phyloP scores from a whole-genome alignment of 2,797 vertebrate species.

The Sebastes flavidus region DNA sequence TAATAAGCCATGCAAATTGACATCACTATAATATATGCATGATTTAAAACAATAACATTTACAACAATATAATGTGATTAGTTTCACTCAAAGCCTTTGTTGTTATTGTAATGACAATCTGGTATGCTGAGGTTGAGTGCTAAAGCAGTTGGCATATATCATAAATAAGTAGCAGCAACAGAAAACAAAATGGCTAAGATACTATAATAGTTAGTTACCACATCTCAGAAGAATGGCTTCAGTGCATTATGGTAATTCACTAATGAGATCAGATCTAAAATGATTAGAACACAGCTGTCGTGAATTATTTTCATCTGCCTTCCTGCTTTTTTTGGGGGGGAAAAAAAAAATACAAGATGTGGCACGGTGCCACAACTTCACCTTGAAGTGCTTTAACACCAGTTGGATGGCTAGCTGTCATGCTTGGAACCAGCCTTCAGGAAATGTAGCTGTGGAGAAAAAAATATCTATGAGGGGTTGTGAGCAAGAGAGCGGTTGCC shows the following conservation, averaged over 20 bases:
- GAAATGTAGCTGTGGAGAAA: slow-evolving; percentile 43
- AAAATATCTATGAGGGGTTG: slow-evolving; percentile 37
- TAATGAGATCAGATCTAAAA: slow-evolving; percentile 63
- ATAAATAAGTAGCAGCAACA: slow-evolving; percentile 64
- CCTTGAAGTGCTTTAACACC: slow-evolving; percentile 38
- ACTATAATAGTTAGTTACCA: slow-evolving; percentile 40
- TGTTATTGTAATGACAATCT: slow-evolving; percentile 63
- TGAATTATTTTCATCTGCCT: slow-evolving; percentile 27
- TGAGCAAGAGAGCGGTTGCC: slow-evolving; percentile 68
- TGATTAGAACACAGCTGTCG: slow-evolving; percentile 52
- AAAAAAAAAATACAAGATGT: neutral
- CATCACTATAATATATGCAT: slow-evolving; percentile 46
- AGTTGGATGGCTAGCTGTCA: slow-evolving; percentile 52
- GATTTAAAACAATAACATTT: slow-evolving; percentile 7
- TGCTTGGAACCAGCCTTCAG: slow-evolving; percentile 49
- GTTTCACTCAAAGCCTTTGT: slow-evolving; percentile 62
- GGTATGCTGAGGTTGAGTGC: slow-evolving; percentile 44
- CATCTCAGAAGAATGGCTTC: slow-evolving; percentile 50
- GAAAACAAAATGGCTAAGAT: slow-evolving; percentile 53
- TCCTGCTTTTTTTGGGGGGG: neutral
- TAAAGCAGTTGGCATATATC: slow-evolving; percentile 51
- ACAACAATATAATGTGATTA: slow-evolving; percentile 63
- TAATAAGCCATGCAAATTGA: slow-evolving; percentile 28
- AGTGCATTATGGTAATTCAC: slow-evolving; percentile 66
- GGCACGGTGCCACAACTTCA: slow-evolving; percentile 31